These are phyloP conservation scores for Oreochromis tanganicae DNA, from an alignment of 2,113 vertebrate genomes.

Conservation along the genomic window DNA sequence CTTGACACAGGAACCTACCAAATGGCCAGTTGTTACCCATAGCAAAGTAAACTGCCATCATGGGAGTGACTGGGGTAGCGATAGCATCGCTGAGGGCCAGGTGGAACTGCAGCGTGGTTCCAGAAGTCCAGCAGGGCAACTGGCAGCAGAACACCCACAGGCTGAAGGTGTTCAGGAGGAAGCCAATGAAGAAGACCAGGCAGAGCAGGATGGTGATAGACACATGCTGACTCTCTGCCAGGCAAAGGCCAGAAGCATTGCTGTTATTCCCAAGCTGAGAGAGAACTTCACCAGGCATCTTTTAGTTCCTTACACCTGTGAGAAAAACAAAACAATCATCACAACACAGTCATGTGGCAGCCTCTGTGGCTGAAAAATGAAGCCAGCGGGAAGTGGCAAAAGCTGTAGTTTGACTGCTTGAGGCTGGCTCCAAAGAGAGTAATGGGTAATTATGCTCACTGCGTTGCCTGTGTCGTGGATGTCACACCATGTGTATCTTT, in stretches of 20 bases:
- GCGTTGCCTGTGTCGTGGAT: fast-evolving
- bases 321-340: background rate
- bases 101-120: conserved; percentile 71
- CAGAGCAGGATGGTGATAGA: conserved; percentile 49
- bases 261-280: background rate
- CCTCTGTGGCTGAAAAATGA: background rate
- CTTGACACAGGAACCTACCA: conserved; percentile 59
- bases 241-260: background rate
- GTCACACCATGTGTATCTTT: background rate
- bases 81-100: conserved; percentile 68
- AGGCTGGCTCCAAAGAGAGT: background rate
- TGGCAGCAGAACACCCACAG: conserved; percentile 70
- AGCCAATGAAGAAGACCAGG: conserved; percentile 61
- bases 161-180: conserved; percentile 60
- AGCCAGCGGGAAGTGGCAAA: background rate
- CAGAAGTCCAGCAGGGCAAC: conserved; percentile 62
- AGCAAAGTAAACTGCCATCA: conserved; percentile 61
- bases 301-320: background rate
- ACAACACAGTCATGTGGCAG: background rate
- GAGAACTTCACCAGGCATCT: background rate
- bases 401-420: background rate
- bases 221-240: background rate
- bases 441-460: background rate
- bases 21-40: conserved; percentile 59
- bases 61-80: conserved; percentile 47